Evolutionary conservation across 2,797 vertebrate species (phyloP), one percentile per base, ranked within the genome.

Genomic region (Poecilia velifera): DNA sequence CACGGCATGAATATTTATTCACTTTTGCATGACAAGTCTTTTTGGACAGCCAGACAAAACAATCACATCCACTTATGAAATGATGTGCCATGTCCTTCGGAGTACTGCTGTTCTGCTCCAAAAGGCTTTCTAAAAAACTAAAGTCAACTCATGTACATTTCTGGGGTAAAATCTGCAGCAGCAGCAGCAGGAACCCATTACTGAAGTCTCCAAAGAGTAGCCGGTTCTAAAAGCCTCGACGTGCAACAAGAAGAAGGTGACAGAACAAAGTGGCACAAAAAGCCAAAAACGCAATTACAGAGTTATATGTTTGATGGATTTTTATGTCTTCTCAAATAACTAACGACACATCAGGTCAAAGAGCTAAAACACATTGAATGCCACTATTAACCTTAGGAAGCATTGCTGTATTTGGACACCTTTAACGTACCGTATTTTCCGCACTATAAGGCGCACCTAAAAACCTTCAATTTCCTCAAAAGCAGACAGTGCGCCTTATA

Each of bases 21-120:
- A 73, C 45, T 45, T 59, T 18, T 73, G 74, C 43, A 14, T 82
- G 72, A 46, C 59, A 75, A 25, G 25, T 34, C n/a, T 2, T 51
- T n/a, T 43, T 6, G 8, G 18, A 31, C 31, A 76, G 66, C 51
- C 57, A 77, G 72, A 76, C 28, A 76, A 72, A 76, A 76, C 51
- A 41, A 36, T 7, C 22, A 13, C 25, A 62, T 36, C 43, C 74
- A 46, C 36, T 49, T 66, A 51, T 31, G 59, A 10, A 75, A 22
- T 76, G n/a, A 72, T 36, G 59, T 1, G 62, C 3, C 0, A 16
- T 4, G 72, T 73, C 0, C 51, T 74, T 70, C 47, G 13, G 18
- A 0, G 7, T 22, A 16, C 55, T 43, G 7, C 49, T 55, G 3
- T 36, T 8, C 72, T 46, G 57, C 22, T 47, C n/a, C 18, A 39